These are phyloP conservation scores for Thalassophryne amazonica DNA, from an alignment of 2,797 vertebrate genomes.

Conservation along the genomic window DNA sequence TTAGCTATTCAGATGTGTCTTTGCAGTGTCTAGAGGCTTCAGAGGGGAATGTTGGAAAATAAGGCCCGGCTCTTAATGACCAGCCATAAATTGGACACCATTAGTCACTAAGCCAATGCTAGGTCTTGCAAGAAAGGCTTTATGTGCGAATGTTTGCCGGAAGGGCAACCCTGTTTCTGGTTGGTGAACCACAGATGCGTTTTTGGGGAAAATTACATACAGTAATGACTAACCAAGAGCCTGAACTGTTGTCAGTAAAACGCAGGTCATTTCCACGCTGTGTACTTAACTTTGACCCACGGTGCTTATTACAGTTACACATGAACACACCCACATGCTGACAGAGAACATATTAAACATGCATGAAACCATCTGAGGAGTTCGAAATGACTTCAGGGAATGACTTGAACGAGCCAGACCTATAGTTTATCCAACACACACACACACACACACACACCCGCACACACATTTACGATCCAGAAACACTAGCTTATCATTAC, in stretches of 20 bases:
- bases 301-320: slow-evolving; percentile 55
- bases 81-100: slow-evolving; percentile 8
- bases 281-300: slow-evolving; percentile 41
- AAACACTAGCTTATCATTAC: slow-evolving; percentile 23
- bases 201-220: slow-evolving; percentile 46
- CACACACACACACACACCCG: slow-evolving; percentile 33
- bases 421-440: slow-evolving; percentile 33
- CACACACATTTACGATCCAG: slow-evolving; percentile 1
- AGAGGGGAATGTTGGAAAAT: slow-evolving; percentile 4
- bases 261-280: slow-evolving; percentile 48
- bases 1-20: too few species aligned
- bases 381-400: slow-evolving; percentile 16
- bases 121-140: neutral
- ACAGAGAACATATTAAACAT: slow-evolving; percentile 41
- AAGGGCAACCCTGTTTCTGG: neutral
- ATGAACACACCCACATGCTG: slow-evolving; percentile 16
- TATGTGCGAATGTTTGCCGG: slow-evolving; percentile 19
- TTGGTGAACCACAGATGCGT: slow-evolving; percentile 39
- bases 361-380: slow-evolving; percentile 31
- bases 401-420: slow-evolving; percentile 26
- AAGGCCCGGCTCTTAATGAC: slow-evolving; percentile 16
- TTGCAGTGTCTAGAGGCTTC: too few species aligned
- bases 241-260: slow-evolving; percentile 41
- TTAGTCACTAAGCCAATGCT: slow-evolving; percentile 6
- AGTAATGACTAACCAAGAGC: slow-evolving; percentile 46